Evolutionary conservation across 1,140 invertebrate species (phyloP).

Genomic region (Armadillidium nasatum): DNA sequence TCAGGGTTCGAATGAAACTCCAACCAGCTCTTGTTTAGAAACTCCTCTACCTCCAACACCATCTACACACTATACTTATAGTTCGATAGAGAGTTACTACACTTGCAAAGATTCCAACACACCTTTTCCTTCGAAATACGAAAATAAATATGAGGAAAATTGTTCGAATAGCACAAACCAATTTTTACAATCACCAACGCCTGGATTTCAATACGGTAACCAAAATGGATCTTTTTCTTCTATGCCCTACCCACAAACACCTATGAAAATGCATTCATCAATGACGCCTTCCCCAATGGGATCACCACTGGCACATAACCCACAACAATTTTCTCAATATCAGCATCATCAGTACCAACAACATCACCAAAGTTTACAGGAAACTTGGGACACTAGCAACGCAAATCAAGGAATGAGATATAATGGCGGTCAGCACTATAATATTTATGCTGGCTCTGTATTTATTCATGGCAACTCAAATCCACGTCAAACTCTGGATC

Average conservation of each 20-base stretch:
- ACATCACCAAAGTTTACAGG: background rate
- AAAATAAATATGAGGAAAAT: background rate
- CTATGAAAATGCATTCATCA: background rate
- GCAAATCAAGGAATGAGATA: background rate
- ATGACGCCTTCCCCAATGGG: background rate
- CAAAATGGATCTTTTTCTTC: background rate
- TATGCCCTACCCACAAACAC: background rate
- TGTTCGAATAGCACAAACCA: background rate
- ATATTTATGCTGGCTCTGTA: constrained; percentile 25
- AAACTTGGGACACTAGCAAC: background rate
- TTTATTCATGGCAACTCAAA: constrained; percentile 8
- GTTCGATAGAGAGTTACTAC: no score
- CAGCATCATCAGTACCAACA: background rate
- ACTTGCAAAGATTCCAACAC: no score
- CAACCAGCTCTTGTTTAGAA: no score
- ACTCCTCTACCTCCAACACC: no score
- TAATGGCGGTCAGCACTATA: constrained; percentile 25
- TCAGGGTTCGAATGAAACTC: no score
- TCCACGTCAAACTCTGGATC: background rate
- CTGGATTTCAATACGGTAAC: background rate
- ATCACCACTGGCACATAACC: background rate
- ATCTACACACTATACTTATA: no score
- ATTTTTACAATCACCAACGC: background rate
- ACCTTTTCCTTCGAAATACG: background rate
- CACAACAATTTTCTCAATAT: background rate